Evolutionary conservation across 1,140 invertebrate genomes (phyloP).

Genomic region (Sesamia nonagrioides): DNA sequence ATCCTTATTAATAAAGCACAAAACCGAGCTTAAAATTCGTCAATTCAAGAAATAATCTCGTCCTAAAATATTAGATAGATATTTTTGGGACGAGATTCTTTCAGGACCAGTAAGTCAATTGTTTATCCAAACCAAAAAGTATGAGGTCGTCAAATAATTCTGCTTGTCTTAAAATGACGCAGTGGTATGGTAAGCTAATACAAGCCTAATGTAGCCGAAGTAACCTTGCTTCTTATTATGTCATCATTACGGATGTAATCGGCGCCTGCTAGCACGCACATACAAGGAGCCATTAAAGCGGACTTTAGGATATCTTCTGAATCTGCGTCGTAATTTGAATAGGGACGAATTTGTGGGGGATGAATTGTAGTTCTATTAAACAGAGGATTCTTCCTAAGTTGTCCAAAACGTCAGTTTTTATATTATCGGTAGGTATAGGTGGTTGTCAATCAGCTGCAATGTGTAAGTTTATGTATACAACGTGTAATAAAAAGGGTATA

Average conservation of each 20-base stretch:
- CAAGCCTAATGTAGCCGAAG: conserved; percentile 10
- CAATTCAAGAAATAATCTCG: background rate
- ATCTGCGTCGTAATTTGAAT: background rate
- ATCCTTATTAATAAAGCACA: too few species aligned
- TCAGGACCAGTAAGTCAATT: too few species aligned
- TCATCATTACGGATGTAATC: conserved; percentile 37
- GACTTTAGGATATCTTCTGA: background rate
- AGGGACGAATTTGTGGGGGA: too few species aligned
- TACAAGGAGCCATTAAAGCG: background rate
- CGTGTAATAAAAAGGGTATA: too few species aligned
- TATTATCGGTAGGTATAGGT: too few species aligned
- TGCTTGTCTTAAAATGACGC: background rate
- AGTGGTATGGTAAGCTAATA: conserved; percentile 6
- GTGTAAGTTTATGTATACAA: too few species aligned
- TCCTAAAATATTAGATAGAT: background rate
- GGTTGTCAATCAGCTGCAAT: too few species aligned
- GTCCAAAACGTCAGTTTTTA: too few species aligned
- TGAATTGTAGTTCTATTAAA: too few species aligned
- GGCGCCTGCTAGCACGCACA: conserved; percentile 6
- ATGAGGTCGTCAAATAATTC: background rate
- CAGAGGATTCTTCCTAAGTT: too few species aligned
- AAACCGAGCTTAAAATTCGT: too few species aligned
- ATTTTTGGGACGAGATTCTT: too few species aligned
- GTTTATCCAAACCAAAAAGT: background rate
- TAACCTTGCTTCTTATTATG: conserved; percentile 48